Percentiles rank a stretch among this genome's conserved stretches.
Evolutionary conservation across 2,797 vertebrate genomes (phyloP).

Genomic region (Eulemur rubriventer): DNA sequence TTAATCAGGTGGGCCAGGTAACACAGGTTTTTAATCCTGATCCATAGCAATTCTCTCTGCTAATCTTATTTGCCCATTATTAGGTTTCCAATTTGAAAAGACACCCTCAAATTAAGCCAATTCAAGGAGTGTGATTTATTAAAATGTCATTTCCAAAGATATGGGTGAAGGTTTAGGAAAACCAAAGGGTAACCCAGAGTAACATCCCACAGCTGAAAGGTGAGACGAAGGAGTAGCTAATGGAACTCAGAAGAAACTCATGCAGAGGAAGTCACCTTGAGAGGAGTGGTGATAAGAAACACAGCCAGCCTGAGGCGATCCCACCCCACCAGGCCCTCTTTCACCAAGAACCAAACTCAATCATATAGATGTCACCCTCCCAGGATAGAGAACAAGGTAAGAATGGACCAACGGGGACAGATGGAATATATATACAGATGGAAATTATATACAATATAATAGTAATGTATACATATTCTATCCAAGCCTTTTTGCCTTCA

Average conservation of each 20-base stretch:
- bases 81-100: constrained; percentile 4
- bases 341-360: background rate
- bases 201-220: background rate
- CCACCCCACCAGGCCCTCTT: background rate
- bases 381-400: background rate
- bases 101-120: background rate
- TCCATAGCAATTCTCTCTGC: background rate
- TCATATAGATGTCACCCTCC: background rate
- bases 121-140: background rate
- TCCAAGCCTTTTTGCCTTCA: background rate
- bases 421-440: background rate
- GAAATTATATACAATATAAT: too few species aligned
- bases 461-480: too few species aligned
- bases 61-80: background rate
- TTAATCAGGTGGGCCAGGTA: background rate
- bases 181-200: background rate
- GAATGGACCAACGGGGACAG: background rate
- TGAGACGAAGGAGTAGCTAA: background rate
- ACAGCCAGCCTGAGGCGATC: background rate
- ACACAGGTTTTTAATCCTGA: background rate
- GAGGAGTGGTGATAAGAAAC: background rate
- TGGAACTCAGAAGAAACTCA: background rate
- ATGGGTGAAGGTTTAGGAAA: background rate
- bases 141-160: background rate
- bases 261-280: background rate